Evolutionary conservation across 2,888 invertebrate species (phyloP), one percentile per base, ranked within the genome.

Genomic region (Melanostoma mellinum): DNA sequence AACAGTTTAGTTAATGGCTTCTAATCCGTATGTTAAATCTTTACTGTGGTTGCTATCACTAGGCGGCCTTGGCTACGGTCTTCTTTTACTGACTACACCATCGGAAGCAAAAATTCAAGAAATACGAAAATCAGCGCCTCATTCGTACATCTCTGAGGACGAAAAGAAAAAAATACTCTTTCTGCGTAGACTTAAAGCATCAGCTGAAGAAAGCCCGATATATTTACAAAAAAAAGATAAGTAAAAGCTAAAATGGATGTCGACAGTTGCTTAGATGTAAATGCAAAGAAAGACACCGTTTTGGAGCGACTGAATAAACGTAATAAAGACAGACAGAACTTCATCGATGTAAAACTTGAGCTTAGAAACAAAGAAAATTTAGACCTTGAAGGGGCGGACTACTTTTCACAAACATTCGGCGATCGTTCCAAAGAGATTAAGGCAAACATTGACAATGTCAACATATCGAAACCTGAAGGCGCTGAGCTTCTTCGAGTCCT

Each of bases 321-420:
- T 9, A 90, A 91, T 79, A 91, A 91, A 80, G 91, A 91, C 77
- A 87, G 91, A 2, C 90, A 91, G 56, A 89, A 90, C 68, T 89
- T 89, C 84, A 82, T 90, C 60, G 91, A 91, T 76, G 88, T 89
- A 0, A 89, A 90, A 61, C 78, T 89, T 20, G 91, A 91, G 85
- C 88, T 89, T 52, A 89, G 90, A 8, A 88, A 87, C 61, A 89
- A 89, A 74, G 89, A 90, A 30, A 87, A 86, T 9, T 86, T 88
- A 1, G 87, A 90, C 55, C 86, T 88, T 20, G 91, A 91, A 85
- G 91, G 90, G 48, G 87, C 94, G 60, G 95, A 95, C 85, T 95
- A 93, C 88, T 96, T 96, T 88, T 93, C 94, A 46, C 93, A 93
- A 61, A 92, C 93, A 6, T 96, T 96, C 88, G 93, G 94, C 87